A percentile compares a stretch with the other conserved stretches of the same genome.
phyloP scores from a whole-genome alignment of 2,888 invertebrate species.

The Idaea aversata region DNA sequence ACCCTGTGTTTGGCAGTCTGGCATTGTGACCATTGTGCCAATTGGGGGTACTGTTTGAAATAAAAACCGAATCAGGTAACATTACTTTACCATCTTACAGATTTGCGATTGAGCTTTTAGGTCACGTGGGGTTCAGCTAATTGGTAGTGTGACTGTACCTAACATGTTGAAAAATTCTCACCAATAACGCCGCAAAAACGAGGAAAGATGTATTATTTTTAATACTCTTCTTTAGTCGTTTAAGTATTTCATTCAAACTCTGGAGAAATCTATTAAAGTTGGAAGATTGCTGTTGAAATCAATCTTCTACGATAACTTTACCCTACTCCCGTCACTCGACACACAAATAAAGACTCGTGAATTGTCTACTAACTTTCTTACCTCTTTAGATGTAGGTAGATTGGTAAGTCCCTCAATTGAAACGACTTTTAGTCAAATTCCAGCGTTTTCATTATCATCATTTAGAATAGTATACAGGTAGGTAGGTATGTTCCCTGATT shows the following conservation, averaged over 20 bases:
- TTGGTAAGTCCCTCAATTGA: constrained; percentile 3
- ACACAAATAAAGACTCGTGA: constrained; percentile 55
- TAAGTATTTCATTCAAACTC: constrained; percentile 42
- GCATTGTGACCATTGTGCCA: no score
- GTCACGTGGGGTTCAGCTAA: no score
- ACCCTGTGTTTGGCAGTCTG: no score
- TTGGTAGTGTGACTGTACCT: no score
- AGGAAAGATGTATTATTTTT: not conserved
- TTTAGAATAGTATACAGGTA: not conserved
- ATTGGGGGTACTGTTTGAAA: no score
- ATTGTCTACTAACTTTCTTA: constrained; percentile 60
- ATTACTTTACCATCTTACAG: no score
- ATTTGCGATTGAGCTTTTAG: no score
- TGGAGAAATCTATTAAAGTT: constrained; percentile 39
- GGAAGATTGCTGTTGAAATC: constrained; percentile 44
- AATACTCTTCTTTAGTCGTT: constrained; percentile 15
- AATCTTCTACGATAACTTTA: constrained; percentile 50
- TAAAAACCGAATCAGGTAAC: no score
- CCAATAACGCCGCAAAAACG: no score
- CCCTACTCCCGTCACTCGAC: constrained; percentile 31
- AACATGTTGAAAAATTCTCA: no score
- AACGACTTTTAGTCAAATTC: not conserved
- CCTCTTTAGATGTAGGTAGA: constrained; percentile 30
- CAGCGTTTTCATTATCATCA: not conserved
- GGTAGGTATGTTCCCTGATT: not conserved